These are phyloP conservation scores for Calcarius lapponicus DNA, from an alignment of 2,797 vertebrate species.

Conservation along the genomic window DNA sequence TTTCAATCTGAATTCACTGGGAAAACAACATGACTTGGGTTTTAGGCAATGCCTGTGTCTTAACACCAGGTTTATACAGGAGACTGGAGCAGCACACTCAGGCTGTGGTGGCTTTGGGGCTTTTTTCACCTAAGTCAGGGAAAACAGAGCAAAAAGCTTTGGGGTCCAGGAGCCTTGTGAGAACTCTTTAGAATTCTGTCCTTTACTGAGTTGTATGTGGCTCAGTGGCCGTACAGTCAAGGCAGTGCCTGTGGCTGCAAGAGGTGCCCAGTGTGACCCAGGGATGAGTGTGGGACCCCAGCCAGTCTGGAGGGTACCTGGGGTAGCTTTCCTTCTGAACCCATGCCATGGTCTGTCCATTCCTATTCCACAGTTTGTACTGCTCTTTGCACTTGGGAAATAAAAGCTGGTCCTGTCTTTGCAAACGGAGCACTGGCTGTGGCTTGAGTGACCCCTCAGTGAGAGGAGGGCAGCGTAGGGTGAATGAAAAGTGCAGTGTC, in stretches of 20 bases:
- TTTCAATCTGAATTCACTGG: not conserved
- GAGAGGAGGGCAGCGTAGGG: accelerated
- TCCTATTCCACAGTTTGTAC: not conserved
- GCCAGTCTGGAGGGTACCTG: accelerated
- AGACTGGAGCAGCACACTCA: not conserved
- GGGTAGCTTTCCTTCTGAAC: not conserved
- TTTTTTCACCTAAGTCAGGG: not conserved
- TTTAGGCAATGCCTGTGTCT: not conserved
- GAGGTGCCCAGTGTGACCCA: not conserved
- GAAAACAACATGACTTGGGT: not conserved
- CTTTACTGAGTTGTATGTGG: not conserved
- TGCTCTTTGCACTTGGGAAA: not conserved
- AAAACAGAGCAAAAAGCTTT: not conserved
- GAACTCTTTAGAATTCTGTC: not conserved
- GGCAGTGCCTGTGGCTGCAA: accelerated
- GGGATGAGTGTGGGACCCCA: too few species aligned
- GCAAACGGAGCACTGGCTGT: not conserved
- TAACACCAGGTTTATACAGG: not conserved
- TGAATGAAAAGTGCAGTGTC: not conserved
- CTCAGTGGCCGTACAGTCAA: not conserved
- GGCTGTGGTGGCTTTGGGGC: not conserved
- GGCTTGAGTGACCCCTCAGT: accelerated
- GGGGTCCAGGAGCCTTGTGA: not conserved
- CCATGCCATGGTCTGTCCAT: not conserved
- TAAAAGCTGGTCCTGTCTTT: not conserved